Percentiles rank a stretch among this genome's conserved stretches.
These are phyloP conservation scores for Todus mexicanus DNA, from an alignment of 2,797 vertebrate genomes.

Conservation along the genomic window DNA sequence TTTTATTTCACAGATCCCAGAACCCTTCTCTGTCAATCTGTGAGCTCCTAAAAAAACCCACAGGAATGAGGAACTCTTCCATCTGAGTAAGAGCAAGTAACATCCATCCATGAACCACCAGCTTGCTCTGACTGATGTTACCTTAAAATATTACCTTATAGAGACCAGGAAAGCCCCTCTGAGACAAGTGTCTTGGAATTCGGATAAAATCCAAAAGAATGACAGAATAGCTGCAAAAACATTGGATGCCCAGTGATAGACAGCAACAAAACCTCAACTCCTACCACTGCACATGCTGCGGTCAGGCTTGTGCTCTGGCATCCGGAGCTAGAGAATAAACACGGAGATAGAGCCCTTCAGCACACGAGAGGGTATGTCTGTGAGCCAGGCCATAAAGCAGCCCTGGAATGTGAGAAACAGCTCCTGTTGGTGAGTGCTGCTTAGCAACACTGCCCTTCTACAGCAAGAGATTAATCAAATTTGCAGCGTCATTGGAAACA, in stretches of 20 bases:
- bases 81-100: not conserved
- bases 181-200: not conserved
- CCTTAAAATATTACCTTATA: not conserved
- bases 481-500: constrained; percentile 42
- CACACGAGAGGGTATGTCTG: not conserved
- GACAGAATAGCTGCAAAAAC: not conserved
- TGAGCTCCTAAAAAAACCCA: not conserved
- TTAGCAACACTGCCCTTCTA: constrained; percentile 65
- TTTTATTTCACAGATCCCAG: not conserved
- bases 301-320: not conserved
- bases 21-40: not conserved
- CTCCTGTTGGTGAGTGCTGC: constrained; percentile 12
- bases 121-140: not conserved
- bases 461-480: not conserved
- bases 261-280: not conserved
- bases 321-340: not conserved
- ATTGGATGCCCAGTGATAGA: rapidly evolving
- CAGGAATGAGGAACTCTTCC: not conserved
- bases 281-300: not conserved
- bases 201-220: not conserved
- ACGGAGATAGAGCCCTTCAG: rapidly evolving
- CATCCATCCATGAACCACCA: not conserved
- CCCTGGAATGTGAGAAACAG: not conserved
- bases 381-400: constrained; percentile 14
- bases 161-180: not conserved